Evolutionary conservation across 2,797 vertebrate genomes (phyloP), one percentile per base, ranked within the genome.

Genomic region (Microctenopoma steveboyesi): DNA sequence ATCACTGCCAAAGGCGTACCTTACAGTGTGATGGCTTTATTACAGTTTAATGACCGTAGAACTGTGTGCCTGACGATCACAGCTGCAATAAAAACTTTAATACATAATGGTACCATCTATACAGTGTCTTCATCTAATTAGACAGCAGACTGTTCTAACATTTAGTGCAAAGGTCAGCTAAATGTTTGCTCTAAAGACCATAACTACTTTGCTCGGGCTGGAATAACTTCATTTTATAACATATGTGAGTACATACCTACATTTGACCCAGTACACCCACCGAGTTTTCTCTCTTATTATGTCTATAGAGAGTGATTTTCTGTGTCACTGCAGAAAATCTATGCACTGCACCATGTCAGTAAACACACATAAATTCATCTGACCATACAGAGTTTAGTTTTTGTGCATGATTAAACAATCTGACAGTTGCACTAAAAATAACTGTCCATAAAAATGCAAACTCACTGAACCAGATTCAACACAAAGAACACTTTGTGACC

Each of bases 241-340:
- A 11, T 18, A 48, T 3, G 57, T 53, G 15, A 42, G 16, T 9
- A n/a, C 7, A 22, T 16, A 30, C 5, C 28, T 30, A 30, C 28
- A 30, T 30, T 30, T 30, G 28, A 30, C 28, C 28, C 28, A 30
- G 4, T 30, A 30, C 28, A 30, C 28, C 28, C 28, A 1, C 28
- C 5, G 28, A 30, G 28, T 30, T 30, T 6, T 30, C 28, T 30
- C 28, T 30, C 28, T 30, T 30, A 30, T 30, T 6, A 4, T 30
- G 28, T 30, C 28, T 30, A 30, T 30, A 30, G 14, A 30, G 14
- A 56, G 39, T 27, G 7, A 11, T 28, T 58, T 56, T 51, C 46
- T 57, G 47, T 30, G 40, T 5, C 15, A 40, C 43, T 37, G 60
- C 61, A 64, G 39, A 50, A 30, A 15, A 37, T 40, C 14, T 33